Evolutionary conservation across 2,888 invertebrate genomes (phyloP), one percentile per base, ranked within the genome.

Genomic region (Trachelus iudaicus): DNA sequence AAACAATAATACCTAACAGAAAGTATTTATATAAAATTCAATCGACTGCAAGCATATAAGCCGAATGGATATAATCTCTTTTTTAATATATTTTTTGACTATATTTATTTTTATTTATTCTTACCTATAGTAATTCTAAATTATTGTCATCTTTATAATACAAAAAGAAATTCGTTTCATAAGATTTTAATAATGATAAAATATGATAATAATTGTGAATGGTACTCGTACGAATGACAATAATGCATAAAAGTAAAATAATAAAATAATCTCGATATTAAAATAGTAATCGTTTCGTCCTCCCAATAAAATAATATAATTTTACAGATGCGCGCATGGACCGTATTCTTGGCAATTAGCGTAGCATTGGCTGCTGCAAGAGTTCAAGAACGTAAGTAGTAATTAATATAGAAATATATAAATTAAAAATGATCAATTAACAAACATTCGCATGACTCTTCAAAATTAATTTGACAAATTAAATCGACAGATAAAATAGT

Each of bases 401-500:
- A 9, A 56, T 23, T 56, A 9, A 23, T 15, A 40, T 23, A 56
- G 56, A 56, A 56, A 56, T 15, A 23, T 9, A 2, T 2, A 56
- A 56, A 9, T 56, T 23, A 56, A 56, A 15, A 56, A 23, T 56
- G 1, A 56, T 56, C 9, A 23, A 2, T 56, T 15, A 23, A 23
- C 0, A 56, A 23, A 23, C 1, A 40, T 15, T 15, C 15, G 9
- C 6, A 56, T 2, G 56, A 9, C 6, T 15, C 56, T 23, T 71
- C 3, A 30, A 15, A 33, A 23, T 4, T 33, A 71, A 71, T 34
- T 71, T 13, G 9, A 15, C 9, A 15, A n/a, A 33, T 56, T 23
- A 56, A 23, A 56, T 56, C 23, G 23, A 56, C 86, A 95, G 95
- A 94, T 82, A 92, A 93, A 80, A 92, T 96, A 0, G 93, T 96